These are phyloP conservation scores for Mellilla xanthometata DNA, from an alignment of 2,888 invertebrate species.

Conservation along the genomic window DNA sequence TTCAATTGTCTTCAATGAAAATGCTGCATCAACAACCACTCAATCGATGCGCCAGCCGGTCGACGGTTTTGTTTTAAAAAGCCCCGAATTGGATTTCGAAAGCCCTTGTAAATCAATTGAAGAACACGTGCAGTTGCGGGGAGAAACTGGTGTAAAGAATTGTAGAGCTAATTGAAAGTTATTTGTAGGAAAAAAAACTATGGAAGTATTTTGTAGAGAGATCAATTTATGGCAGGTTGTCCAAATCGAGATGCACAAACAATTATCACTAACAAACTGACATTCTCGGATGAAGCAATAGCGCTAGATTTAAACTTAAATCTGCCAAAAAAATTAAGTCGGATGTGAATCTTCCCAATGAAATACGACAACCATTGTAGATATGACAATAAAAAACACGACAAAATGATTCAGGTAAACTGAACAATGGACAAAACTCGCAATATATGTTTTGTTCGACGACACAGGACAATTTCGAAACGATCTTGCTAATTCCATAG, in stretches of 20 bases:
- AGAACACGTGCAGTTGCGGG: slow-evolving; percentile 9
- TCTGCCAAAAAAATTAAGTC: slow-evolving; percentile 7
- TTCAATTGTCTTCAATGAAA: slow-evolving; percentile 69
- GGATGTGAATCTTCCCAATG: slow-evolving; percentile 24
- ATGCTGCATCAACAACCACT: slow-evolving; percentile 54
- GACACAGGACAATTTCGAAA: slow-evolving; percentile 54
- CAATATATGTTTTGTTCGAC: slow-evolving; percentile 41
- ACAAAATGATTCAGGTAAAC: slow-evolving; percentile 40
- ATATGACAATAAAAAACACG: slow-evolving; percentile 14
- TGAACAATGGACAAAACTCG: slow-evolving; percentile 41
- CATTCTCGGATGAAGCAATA: background rate
- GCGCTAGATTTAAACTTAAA: background rate
- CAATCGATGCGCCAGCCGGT: slow-evolving; percentile 45
- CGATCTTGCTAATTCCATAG: slow-evolving; percentile 63
- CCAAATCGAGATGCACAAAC: no score
- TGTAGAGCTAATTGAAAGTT: background rate
- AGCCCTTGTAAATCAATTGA: slow-evolving; percentile 27
- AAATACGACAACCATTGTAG: slow-evolving; percentile 21
- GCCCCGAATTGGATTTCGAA: slow-evolving; percentile 36
- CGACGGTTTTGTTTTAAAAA: slow-evolving; percentile 42
- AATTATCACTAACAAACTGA: no score
- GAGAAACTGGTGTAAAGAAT: background rate
- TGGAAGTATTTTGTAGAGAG: no score
- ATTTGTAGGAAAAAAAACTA: background rate
- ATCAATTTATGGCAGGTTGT: no score